Percentiles rank a stretch among this genome's conserved stretches.
These are phyloP conservation scores for Spheniscus humboldti DNA, from an alignment of 2,797 vertebrate genomes.

Conservation along the genomic window DNA sequence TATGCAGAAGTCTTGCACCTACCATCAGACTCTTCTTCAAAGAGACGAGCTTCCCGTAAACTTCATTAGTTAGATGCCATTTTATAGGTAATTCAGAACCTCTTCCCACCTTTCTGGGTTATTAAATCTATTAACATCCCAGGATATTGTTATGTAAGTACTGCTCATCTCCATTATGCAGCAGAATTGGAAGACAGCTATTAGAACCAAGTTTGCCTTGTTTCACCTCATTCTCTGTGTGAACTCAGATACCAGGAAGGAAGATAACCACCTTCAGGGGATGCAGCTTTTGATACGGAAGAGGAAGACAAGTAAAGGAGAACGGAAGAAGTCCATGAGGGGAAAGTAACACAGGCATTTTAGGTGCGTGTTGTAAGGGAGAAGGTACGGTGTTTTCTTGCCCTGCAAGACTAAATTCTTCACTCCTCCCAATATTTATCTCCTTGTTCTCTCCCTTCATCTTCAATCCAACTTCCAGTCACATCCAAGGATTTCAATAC, in stretches of 20 bases:
- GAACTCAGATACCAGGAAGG: background rate
- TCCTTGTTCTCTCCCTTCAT: background rate
- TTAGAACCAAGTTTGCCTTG: conserved; percentile 31
- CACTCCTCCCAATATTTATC: background rate
- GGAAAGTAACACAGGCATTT: background rate
- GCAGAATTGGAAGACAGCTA: conserved; percentile 32
- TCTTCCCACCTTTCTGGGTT: conserved; percentile 64
- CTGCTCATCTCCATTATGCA: conserved; percentile 58
- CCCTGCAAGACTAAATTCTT: background rate
- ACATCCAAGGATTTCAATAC: background rate
- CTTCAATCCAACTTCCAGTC: background rate
- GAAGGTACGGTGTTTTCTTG: background rate
- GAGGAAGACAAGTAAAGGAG: background rate
- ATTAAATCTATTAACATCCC: conserved; percentile 65
- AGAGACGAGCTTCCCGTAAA: conserved; percentile 45
- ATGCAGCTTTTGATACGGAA: background rate
- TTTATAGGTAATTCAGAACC: conserved; percentile 54
- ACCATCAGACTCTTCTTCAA: conserved; percentile 16
- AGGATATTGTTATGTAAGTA: conserved; percentile 63
- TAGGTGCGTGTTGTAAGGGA: background rate
- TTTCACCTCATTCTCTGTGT: conserved; percentile 14
- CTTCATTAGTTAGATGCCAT: conserved; percentile 54
- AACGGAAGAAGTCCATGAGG: background rate
- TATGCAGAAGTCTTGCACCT: background rate
- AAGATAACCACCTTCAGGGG: background rate